Base-by-base conservation (phyloP, 1,140 invertebrate species). In the Oreohelix idahoensis region DNA sequence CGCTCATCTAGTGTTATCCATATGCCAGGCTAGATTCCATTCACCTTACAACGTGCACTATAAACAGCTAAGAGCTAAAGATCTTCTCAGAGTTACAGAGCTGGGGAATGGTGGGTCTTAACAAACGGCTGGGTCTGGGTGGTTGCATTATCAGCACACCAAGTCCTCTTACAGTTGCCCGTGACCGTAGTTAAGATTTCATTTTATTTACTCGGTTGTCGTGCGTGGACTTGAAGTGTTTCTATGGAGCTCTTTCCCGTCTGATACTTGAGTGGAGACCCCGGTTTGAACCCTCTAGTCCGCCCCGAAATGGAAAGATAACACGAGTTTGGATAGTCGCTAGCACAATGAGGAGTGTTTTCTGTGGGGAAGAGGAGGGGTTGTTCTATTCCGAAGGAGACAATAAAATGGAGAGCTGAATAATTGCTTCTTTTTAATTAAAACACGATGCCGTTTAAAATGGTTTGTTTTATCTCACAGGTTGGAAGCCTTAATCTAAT, bases 121-220 rank as follows among this genome's bases (percentile, higher is more conserved):
- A n/a, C n/a, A n/a, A n/a, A n/a, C n/a, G n/a, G n/a, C n/a, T n/a
- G n/a, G n/a, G 17, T 11, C 17, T 49, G 45, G 45, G 45, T 49
- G 45, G 10, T n/a, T n/a, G 17, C 26, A 15, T 58, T 58, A 58
- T 58, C 53, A 23, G 53, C 23, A n/a, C 20, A n/a, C 26, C 53
- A 58, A 23, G 53, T 58, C n/a, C 36, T 20, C 49, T n/a, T n/a
- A 36, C 11, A 8, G 29, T 45, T 38, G 5, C 29, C 1, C 35
- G 76, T 78, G 74, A 45, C 45, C 45, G 45, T 1, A 23, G 74
- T 39, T 11, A 51, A 17, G 39, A 23, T 26, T 23, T 49, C 77
- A 32, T 79, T 29, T 79, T 79, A 26, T 79, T 66, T 69, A 66
- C 36, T 23, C n/a, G 39, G 11, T 35, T 77, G 49, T 29, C 53